A percentile compares a stretch with the other conserved stretches of the same genome.
Evolutionary conservation across 23 tunicate genomes (phyloP).

Genomic region (Oikopleura dioica): DNA sequence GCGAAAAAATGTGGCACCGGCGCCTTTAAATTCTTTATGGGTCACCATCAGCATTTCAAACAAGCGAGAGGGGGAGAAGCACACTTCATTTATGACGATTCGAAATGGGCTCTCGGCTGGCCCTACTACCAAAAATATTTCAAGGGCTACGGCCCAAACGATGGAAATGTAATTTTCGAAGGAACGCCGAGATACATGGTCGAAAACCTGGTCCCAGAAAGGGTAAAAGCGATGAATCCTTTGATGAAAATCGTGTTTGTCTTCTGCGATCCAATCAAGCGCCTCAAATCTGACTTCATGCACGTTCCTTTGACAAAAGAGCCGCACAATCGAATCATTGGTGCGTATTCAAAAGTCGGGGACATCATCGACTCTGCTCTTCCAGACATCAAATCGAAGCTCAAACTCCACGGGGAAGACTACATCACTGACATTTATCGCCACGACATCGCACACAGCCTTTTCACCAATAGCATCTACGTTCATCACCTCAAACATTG

Average conservation of each 20-base stretch:
- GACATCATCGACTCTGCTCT: background rate
- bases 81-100: background rate
- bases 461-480: slow-evolving; percentile 1
- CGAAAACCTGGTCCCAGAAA: background rate
- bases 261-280: slow-evolving; percentile 11
- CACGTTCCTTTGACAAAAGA: background rate
- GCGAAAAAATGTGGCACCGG: slow-evolving; percentile 4
- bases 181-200: slow-evolving; percentile 5
- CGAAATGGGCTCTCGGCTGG: no score
- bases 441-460: background rate
- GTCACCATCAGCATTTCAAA: background rate
- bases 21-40: background rate
- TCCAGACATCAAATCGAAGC: background rate
- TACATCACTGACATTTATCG: background rate
- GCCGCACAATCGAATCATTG: background rate
- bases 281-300: background rate
- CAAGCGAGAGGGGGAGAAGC: background rate
- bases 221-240: background rate
- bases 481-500: background rate
- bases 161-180: background rate
- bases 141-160: no score
- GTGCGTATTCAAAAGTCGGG: background rate
- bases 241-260: background rate
- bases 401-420: background rate
- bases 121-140: no score